Percentiles rank a stretch among this genome's conserved stretches.
phyloP scores from a whole-genome alignment of 2,888 invertebrate genomes.

The Cylloceria caligata region DNA sequence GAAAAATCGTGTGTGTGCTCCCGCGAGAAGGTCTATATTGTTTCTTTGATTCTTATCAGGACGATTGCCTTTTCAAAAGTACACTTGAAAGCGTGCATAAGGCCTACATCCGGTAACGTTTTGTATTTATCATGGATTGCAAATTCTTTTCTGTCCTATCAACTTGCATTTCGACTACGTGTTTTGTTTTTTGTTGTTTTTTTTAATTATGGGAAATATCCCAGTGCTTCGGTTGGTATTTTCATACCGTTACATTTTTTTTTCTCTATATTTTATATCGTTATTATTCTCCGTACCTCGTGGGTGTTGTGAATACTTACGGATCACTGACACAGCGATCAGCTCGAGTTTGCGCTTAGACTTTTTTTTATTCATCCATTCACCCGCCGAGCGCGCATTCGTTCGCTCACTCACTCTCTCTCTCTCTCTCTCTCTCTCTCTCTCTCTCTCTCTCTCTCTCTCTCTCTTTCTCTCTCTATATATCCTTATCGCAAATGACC shows the following conservation, averaged over 20 bases:
- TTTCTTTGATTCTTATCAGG: constrained; percentile 23
- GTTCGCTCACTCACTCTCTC: too few relatives aligned
- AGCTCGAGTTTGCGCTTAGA: neutral
- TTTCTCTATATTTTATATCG: too few relatives aligned
- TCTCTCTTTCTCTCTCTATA: neutral
- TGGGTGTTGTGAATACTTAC: neutral
- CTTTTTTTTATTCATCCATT: neutral
- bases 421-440: too few relatives aligned
- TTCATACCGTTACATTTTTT: neutral
- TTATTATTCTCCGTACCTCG: neutral
- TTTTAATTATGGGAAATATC: neutral
- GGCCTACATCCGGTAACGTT: constrained; percentile 1
- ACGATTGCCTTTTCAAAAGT: neutral
- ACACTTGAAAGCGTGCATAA: constrained; percentile 3
- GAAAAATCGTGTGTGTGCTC: neutral
- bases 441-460: too few relatives aligned
- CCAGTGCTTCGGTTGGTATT: neutral
- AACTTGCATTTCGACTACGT: neutral
- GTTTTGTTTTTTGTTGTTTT: constrained; percentile 6
- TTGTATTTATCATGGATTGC: neutral
- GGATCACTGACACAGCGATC: neutral
- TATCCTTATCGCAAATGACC: constrained; percentile 27
- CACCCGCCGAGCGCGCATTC: too few relatives aligned
- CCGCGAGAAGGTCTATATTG: too few relatives aligned
- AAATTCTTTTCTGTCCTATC: constrained; percentile 5